Evolutionary conservation across 2,113 vertebrate genomes (phyloP).

Genomic region (Callipepla californica): DNA sequence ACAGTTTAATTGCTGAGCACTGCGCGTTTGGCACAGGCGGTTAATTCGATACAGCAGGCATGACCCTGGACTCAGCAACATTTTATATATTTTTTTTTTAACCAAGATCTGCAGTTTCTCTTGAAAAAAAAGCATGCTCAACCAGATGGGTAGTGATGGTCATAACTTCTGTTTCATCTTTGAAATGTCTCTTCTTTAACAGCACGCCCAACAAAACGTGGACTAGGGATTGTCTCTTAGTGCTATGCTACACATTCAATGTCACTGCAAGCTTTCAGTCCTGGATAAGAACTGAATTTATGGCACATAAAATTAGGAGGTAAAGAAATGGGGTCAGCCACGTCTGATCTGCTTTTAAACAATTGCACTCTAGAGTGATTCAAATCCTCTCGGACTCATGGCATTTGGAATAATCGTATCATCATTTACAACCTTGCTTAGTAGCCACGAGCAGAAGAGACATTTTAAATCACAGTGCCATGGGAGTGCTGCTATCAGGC

Average conservation of each 20-base stretch:
- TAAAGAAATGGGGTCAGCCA: neutral
- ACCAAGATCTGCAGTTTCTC: neutral
- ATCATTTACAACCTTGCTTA: neutral
- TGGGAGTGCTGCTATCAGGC: neutral
- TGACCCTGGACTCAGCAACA: neutral
- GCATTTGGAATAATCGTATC: neutral
- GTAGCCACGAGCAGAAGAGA: neutral
- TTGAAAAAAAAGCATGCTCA: neutral
- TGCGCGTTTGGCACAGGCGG: neutral
- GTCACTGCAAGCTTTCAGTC: neutral
- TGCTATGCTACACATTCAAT: neutral
- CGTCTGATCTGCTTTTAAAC: slow-evolving; percentile 1
- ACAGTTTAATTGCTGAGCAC: neutral
- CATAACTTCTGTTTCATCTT: neutral
- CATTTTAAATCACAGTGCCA: neutral
- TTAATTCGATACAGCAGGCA: neutral
- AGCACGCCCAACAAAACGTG: neutral
- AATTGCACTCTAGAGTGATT: neutral
- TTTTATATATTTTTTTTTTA: neutral
- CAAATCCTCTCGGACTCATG: neutral
- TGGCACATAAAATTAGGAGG: slow-evolving; percentile 33
- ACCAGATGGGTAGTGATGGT: neutral
- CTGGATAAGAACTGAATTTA: neutral
- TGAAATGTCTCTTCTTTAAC: neutral
- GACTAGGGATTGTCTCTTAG: neutral